A percentile compares a stretch with the other conserved stretches of the same genome.
These are phyloP conservation scores for Chaitophorus viminalis DNA, from an alignment of 2,888 invertebrate genomes.

Conservation along the genomic window DNA sequence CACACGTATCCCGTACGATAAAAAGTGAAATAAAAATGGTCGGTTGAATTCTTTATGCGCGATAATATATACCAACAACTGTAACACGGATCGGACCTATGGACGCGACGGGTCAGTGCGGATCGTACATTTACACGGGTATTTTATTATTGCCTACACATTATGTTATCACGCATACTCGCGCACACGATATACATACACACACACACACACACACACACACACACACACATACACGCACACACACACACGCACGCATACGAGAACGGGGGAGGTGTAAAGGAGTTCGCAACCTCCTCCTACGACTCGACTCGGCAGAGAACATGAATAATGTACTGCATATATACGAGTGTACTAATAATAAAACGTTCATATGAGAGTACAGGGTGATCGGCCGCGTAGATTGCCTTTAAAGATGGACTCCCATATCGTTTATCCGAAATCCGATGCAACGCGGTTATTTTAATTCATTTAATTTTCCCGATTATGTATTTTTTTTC, in stretches of 20 bases:
- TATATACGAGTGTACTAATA: not conserved
- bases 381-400: not conserved
- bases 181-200: no score
- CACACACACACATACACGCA: not conserved
- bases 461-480: no score
- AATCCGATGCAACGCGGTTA: no score
- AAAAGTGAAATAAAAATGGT: not conserved
- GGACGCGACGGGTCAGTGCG: conserved; percentile 35
- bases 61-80: conserved; percentile 32
- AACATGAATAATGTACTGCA: no score
- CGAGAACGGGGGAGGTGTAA: not conserved
- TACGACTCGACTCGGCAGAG: not conserved
- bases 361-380: no score
- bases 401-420: no score
- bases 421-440: no score
- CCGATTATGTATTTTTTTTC: no score
- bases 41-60: not conserved
- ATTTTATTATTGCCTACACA: conserved; percentile 52
- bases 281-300: conserved; percentile 41
- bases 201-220: not conserved
- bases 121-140: conserved; percentile 54
- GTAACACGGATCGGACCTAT: conserved; percentile 9
- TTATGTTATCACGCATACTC: conserved; percentile 4
- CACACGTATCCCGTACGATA: not conserved
- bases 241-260: not conserved